Evolutionary conservation across 2,113 vertebrate species (phyloP), one percentile per base, ranked within the genome.

Genomic region (Silurus glanis): DNA sequence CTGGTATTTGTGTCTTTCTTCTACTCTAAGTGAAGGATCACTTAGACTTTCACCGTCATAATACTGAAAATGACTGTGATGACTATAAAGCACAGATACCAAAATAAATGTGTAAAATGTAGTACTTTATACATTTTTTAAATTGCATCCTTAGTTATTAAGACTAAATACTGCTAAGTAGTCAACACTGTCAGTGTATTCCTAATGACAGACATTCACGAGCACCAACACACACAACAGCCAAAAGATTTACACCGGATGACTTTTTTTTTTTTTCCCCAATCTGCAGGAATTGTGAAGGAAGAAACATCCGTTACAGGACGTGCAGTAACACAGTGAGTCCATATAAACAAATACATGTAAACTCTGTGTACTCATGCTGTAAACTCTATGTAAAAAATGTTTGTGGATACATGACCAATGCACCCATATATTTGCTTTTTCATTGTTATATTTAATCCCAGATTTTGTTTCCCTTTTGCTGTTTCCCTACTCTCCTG

Each of bases 261-360:
- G 9, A 19, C 3, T 19, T 49, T 25, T 80, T 45, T 80, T 19
- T 61, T 55, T 80, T 74, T 17, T 82, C 47, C 17, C 83, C 87
- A 21, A 82, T 88, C 86, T 89, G 74, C 93, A 98, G 97, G 92
- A 97, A 94, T 90, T 98, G 97, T 87, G 96, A 97, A 92, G 97
- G 97, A 83, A 96, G 95, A 90, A 98, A 97, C 91, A 99, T 98
- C 91, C 96, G 97, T 37, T 98, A 98, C 92, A 96, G 95, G 93
- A 97, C 96, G 51, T 98, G 97, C 96, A 98, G 97, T 92, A 98
- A 95, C 92, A 95, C 92, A 71, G 97, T 98, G 91, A 96, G 97
- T 97, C 61, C 59, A n/a, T 47, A 59, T 19, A 6, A 69, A 37
- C 37, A 37, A 37, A 37, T 19, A 62, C 69, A 12, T 5, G 8